Evolutionary conservation across 2,113 vertebrate genomes (phyloP).

Genomic region (Atherinomorus stipes): DNA sequence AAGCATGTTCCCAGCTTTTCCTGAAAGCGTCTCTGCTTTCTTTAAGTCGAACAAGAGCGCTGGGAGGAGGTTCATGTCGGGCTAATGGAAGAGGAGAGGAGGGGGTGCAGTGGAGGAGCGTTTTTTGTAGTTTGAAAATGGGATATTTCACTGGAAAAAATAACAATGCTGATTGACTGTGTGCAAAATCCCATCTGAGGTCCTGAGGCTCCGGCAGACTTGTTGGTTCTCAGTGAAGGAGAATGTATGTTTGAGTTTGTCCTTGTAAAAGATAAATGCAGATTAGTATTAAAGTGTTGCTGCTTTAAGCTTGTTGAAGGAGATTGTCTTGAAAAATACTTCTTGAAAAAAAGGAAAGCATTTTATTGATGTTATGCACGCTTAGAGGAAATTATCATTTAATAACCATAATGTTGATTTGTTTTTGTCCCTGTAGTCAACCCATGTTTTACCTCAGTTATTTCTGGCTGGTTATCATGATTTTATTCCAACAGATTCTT

Average conservation of each 20-base stretch:
- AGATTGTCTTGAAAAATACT: slow-evolving; percentile 14
- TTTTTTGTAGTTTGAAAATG: slow-evolving; percentile 34
- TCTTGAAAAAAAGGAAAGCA: slow-evolving; percentile 7
- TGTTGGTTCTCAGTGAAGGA: slow-evolving; percentile 27
- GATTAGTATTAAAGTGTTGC: slow-evolving; percentile 19
- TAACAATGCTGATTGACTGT: slow-evolving; percentile 14
- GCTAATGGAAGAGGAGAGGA: neutral
- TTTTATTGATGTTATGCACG: neutral
- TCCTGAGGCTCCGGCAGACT: slow-evolving; percentile 1
- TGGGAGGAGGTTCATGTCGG: neutral
- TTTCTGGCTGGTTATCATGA: no score
- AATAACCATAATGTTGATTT: slow-evolving; percentile 10
- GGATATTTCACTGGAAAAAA: slow-evolving; percentile 16
- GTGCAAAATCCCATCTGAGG: slow-evolving; percentile 15
- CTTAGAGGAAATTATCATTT: slow-evolving; percentile 11
- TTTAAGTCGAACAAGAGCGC: neutral
- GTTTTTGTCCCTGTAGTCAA: neutral
- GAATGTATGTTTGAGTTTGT: slow-evolving; percentile 36
- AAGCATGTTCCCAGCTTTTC: slow-evolving; percentile 1
- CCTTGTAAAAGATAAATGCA: slow-evolving; percentile 29
- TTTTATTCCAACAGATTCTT: no score
- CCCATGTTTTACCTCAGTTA: no score
- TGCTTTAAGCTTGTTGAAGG: slow-evolving; percentile 22
- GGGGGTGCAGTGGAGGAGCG: neutral
- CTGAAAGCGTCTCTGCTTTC: neutral